Evolutionary conservation across 1,140 invertebrate genomes (phyloP).

Genomic region (Cyclargus thomasi): DNA sequence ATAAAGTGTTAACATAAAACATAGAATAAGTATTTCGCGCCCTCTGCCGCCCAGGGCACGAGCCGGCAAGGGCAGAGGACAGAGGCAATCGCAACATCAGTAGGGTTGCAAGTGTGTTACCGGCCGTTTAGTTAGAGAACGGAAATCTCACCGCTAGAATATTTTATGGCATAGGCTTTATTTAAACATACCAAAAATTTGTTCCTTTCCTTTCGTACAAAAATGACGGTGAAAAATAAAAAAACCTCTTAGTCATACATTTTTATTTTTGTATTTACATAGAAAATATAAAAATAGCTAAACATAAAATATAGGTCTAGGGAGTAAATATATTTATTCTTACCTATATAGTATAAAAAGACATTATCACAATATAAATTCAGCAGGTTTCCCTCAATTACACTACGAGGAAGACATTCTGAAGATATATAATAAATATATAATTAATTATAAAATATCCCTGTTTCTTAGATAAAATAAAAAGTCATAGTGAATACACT

Average conservation of each 20-base stretch:
- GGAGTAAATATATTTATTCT: constrained; percentile 5
- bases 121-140: no score
- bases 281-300: background rate
- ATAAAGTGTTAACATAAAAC: no score
- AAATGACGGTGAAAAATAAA: background rate
- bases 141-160: no score
- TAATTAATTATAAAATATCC: constrained; percentile 13
- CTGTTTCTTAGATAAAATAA: constrained; percentile 4
- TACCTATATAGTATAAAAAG: background rate
- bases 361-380: constrained; percentile 60
- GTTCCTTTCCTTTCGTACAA: no score
- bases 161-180: no score
- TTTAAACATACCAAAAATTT: no score
- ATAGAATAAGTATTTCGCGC: no score
- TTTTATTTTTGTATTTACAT: constrained; percentile 12
- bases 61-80: no score
- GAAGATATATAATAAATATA: constrained; percentile 46
- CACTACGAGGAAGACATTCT: constrained; percentile 58
- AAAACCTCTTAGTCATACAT: background rate
- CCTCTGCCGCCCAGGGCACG: no score
- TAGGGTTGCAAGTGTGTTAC: no score
- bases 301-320: background rate
- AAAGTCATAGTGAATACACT: background rate
- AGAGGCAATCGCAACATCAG: no score
- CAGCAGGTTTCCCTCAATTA: constrained; percentile 62